Base-by-base conservation (phyloP, 2,888 invertebrate species). In the Acanthosepion pharaonis region DNA sequence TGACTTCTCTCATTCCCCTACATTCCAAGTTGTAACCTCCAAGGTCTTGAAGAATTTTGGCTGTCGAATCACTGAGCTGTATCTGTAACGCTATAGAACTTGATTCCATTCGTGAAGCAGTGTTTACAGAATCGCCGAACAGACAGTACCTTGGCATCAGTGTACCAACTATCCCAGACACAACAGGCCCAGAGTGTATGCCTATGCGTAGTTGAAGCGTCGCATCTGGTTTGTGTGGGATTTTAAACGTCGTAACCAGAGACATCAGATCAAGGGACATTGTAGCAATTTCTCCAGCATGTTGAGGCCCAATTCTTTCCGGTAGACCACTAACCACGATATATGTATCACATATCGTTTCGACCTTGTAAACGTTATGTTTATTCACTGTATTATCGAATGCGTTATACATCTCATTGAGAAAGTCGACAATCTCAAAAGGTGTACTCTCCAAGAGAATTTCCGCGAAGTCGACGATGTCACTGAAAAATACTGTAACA, bases 331-430 rank as follows among this genome's bases (percentile, higher is more conserved):
- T 96, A n/a, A 96, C 96, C 59, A 96, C 96, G 96, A 96, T 96
- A 94, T 96, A 96, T 53, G 96, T 96, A 95, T 96, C 96, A n/a
- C 96, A 95, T 95, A 96, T 96, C 33, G 96, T 96, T 95, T 96
- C 96, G 25, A 96, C 97, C 95, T 97, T 97, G 95, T 97, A 97
- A 20, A 96, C 96, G 95, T 96, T 96, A 95, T 96, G 96, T 93
- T 95, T 96, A 94, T 96, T 95, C 33, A 96, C 95, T 95, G 96
- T 96, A 28, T 96, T 95, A 95, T 97, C 97, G 95, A 96, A 97
- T 6, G 96, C 96, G 28, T 96, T 96, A 94, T 96, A 97, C 33
- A 96, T 95, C 94, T 96, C 96, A 94, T 96, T 96, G n/a, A 97
- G 96, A 91, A 97, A 95, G 53, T 96, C 96, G 2, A 97, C 96